These are phyloP conservation scores for Cuculus canorus DNA, from an alignment of 2,797 vertebrate genomes.

Conservation along the genomic window DNA sequence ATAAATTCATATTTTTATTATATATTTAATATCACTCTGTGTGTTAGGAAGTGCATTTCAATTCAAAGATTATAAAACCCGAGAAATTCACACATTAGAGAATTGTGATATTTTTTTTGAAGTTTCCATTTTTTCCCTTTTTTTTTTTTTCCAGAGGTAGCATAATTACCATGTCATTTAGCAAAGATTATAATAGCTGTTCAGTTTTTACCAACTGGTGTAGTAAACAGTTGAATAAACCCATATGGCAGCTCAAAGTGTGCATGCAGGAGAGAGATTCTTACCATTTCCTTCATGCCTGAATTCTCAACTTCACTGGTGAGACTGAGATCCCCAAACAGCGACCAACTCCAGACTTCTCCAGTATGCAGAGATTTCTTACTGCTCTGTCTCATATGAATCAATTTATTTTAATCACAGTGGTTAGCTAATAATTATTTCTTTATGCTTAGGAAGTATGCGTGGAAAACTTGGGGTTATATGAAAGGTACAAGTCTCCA, in stretches of 20 bases:
- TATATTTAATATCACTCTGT: conserved; percentile 29
- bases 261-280: conserved; percentile 19
- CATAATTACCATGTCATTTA: conserved; percentile 71
- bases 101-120: conserved; percentile 16
- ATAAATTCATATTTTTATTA: conserved; percentile 32
- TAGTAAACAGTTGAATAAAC: conserved; percentile 73
- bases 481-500: background rate
- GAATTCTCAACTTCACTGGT: conserved; percentile 4
- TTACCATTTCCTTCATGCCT: conserved; percentile 52
- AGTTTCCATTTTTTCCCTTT: background rate
- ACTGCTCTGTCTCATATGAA: background rate
- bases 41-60: conserved; percentile 41
- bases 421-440: conserved; percentile 55
- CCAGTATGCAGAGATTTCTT: conserved; percentile 25
- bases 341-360: conserved; percentile 33
- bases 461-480: background rate
- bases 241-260: conserved; percentile 62
- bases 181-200: conserved; percentile 70
- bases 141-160: conserved; percentile 64
- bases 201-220: conserved; percentile 67
- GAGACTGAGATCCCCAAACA: background rate
- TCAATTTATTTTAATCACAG: background rate
- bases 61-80: conserved; percentile 45
- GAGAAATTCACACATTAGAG: conserved; percentile 36
- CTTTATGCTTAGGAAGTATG: background rate